Conservation (phyloP, 1,140 invertebrate species). For the Cecropterus lyciades region DNA sequence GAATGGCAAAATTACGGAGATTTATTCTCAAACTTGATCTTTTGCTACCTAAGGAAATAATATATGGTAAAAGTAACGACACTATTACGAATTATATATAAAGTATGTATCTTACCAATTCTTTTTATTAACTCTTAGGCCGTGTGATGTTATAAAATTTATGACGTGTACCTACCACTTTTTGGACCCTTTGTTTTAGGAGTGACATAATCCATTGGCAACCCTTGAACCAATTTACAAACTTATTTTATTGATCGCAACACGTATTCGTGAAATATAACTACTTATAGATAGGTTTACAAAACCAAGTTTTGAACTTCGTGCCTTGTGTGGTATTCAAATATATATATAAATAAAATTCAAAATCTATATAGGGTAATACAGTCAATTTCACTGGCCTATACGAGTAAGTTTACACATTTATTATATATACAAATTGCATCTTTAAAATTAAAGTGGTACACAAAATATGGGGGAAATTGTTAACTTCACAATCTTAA, state of each 20-base stretch:
- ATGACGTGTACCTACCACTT: too few species aligned
- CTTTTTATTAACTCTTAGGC: too few species aligned
- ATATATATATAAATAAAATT: slow-evolving; percentile 56
- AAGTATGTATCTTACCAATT: too few species aligned
- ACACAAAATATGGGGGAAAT: neutral
- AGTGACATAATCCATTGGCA: too few species aligned
- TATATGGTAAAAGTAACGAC: too few species aligned
- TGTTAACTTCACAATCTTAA: too few species aligned
- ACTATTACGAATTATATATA: too few species aligned
- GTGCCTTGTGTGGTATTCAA: slow-evolving; percentile 79
- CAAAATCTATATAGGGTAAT: slow-evolving; percentile 69
- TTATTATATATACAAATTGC: slow-evolving; percentile 47
- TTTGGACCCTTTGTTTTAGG: too few species aligned
- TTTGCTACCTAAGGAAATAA: too few species aligned
- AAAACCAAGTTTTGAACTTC: slow-evolving; percentile 56
- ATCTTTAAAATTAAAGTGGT: neutral
- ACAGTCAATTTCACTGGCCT: slow-evolving; percentile 79
- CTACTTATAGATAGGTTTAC: slow-evolving; percentile 47
- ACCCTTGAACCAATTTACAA: neutral
- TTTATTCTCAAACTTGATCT: too few species aligned
- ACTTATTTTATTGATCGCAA: neutral
- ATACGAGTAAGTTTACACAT: slow-evolving; percentile 64
- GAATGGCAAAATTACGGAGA: too few species aligned
- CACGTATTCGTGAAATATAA: slow-evolving; percentile 13
- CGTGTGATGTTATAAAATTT: too few species aligned